phyloP scores from a whole-genome alignment of 2,888 invertebrate genomes.

The Tetheella fluctuosa region DNA sequence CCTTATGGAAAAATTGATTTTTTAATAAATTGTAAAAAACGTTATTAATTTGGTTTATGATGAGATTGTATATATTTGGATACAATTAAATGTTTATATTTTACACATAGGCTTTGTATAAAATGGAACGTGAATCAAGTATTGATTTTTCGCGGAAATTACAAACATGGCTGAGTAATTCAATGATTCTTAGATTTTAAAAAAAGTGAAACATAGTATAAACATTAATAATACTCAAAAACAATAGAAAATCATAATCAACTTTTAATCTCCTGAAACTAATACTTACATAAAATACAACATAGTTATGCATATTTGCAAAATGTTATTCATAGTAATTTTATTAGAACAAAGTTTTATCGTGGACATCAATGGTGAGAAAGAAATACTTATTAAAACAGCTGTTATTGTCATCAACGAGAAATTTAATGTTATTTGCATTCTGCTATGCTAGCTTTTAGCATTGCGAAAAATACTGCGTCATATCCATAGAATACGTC shows the following conservation, averaged over 20 bases:
- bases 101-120: slow-evolving; percentile 13
- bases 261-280: slow-evolving; percentile 11
- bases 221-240: neutral
- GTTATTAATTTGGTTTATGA: neutral
- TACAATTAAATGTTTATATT: neutral
- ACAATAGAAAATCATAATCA: neutral
- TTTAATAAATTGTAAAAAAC: neutral
- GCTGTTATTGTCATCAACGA: neutral
- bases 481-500: no score
- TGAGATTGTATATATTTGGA: neutral
- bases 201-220: neutral
- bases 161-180: slow-evolving; percentile 34
- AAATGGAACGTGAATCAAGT: slow-evolving; percentile 42
- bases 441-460: neutral
- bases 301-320: slow-evolving; percentile 41
- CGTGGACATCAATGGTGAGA: slow-evolving; percentile 43
- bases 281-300: slow-evolving; percentile 23
- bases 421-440: neutral
- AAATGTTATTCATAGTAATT: slow-evolving; percentile 41
- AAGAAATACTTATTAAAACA: neutral
- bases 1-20: no score
- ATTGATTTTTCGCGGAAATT: slow-evolving; percentile 58
- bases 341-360: slow-evolving; percentile 43
- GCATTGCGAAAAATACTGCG: neutral
- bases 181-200: neutral